Percentiles rank a stretch among this genome's conserved stretches.
phyloP scores from a whole-genome alignment of 2,888 invertebrate species.

The Lomographa bimaculata region DNA sequence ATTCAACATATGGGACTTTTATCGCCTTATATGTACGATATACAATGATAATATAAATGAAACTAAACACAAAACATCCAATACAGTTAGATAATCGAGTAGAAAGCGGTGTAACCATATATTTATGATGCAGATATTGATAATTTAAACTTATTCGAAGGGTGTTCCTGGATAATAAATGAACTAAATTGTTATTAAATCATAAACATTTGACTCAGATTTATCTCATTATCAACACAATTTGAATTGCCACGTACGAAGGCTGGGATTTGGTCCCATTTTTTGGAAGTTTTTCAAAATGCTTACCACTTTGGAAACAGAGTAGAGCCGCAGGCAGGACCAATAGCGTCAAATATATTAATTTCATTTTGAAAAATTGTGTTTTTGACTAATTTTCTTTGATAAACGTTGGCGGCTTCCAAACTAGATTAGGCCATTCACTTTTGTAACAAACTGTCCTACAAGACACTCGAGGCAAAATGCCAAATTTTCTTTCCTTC shows the following conservation, averaged over 20 bases:
- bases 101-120: conserved; percentile 1
- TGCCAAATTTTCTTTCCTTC: conserved; percentile 76
- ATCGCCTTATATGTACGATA: no score
- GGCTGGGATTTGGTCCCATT: conserved; percentile 38
- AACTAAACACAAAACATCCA: background rate
- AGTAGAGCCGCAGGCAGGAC: conserved; percentile 89
- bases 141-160: background rate
- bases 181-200: no score
- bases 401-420: conserved; percentile 50
- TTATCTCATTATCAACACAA: no score
- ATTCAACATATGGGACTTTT: no score
- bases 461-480: conserved; percentile 64
- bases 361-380: conserved; percentile 84
- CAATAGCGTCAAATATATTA: conserved; percentile 85
- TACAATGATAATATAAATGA: no score
- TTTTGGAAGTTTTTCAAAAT: conserved; percentile 44
- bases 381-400: conserved; percentile 42
- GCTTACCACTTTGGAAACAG: conserved; percentile 89
- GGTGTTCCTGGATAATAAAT: no score
- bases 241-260: conserved; percentile 73
- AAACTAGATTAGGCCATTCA: conserved; percentile 67
- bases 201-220: no score
- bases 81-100: conserved; percentile 1
- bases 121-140: background rate
- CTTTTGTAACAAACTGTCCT: conserved; percentile 63